Evolutionary conservation across 2,113 vertebrate genomes (phyloP).

Genomic region (Mastomys coucha): DNA sequence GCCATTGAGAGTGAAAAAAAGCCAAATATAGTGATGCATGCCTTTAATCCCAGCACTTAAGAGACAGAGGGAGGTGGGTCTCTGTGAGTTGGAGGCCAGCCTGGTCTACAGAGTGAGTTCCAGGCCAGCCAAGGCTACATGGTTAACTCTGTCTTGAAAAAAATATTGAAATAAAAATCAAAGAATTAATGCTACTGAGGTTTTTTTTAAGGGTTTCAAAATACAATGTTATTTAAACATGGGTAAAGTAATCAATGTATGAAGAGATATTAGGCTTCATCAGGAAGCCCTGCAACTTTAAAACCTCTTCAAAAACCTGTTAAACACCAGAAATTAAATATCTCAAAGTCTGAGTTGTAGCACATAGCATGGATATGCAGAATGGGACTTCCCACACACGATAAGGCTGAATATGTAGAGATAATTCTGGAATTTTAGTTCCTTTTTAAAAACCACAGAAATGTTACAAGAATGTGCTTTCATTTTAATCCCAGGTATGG

Average conservation of each 20-base stretch:
- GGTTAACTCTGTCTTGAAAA: not conserved
- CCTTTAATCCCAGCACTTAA: not conserved
- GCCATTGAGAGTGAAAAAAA: not conserved
- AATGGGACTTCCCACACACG: not conserved
- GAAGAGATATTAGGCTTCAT: not conserved
- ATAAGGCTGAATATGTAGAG: not conserved
- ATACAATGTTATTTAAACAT: not conserved
- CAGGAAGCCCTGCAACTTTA: not conserved
- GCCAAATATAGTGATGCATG: not conserved
- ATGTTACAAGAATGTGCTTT: no score
- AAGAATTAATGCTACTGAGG: not conserved
- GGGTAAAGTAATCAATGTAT: not conserved
- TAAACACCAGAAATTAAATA: not conserved
- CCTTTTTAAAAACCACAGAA: no score
- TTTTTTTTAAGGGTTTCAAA: not conserved
- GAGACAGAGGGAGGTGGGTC: not conserved
- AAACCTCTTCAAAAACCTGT: not conserved
- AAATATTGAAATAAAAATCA: not conserved
- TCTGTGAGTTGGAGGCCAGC: not conserved
- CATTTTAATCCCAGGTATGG: no score
- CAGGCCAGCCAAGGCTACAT: not conserved
- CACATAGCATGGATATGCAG: not conserved
- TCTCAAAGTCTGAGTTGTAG: not conserved
- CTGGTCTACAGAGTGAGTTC: not conserved
- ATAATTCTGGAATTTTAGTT: no score